These are phyloP conservation scores for Hypsibius dujardini DNA, from an alignment of 1,140 invertebrate species.

Conservation along the genomic window DNA sequence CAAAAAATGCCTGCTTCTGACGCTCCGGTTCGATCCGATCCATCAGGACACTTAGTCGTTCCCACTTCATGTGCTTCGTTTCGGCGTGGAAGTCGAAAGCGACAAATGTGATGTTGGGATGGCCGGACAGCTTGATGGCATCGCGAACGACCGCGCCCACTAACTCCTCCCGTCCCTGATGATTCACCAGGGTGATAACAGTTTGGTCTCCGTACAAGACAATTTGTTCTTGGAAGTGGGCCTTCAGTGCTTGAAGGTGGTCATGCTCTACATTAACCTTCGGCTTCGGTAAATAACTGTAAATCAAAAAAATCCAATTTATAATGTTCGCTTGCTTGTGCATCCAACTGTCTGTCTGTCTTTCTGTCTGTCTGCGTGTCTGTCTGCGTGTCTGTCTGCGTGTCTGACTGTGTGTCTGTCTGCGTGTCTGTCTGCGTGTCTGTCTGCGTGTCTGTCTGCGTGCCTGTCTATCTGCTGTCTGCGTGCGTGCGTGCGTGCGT, in stretches of 20 bases:
- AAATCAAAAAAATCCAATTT: not conserved
- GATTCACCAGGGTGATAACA: slow-evolving; percentile 17
- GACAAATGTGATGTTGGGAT: slow-evolving; percentile 45
- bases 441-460: slow-evolving; percentile 51
- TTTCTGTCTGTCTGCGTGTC: slow-evolving; percentile 60
- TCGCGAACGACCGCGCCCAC: slow-evolving; percentile 20
- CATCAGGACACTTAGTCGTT: slow-evolving; percentile 66
- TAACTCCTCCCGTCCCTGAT: slow-evolving; percentile 18
- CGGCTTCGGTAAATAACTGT: slow-evolving; percentile 29
- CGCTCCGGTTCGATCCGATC: slow-evolving; percentile 66
- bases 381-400: slow-evolving; percentile 69
- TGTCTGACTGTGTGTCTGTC: slow-evolving; percentile 62
- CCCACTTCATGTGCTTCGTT: slow-evolving; percentile 86
- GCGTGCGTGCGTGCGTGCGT: too few relatives aligned
- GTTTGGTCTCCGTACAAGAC: slow-evolving; percentile 21
- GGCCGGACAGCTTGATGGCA: slow-evolving; percentile 16
- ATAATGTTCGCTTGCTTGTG: too few relatives aligned
- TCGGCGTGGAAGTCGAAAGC: slow-evolving; percentile 96
- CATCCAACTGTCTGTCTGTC: slow-evolving; percentile 35
- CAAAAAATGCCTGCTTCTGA: slow-evolving; percentile 47
- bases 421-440: slow-evolving; percentile 68
- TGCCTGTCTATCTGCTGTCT: not conserved
- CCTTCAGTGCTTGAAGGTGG: slow-evolving; percentile 6
- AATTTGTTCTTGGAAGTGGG: slow-evolving; percentile 19
- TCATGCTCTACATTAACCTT: slow-evolving; percentile 17